Base-by-base conservation (phyloP, 2,797 vertebrate genomes). In the Melanotaenia parkinsoni region DNA sequence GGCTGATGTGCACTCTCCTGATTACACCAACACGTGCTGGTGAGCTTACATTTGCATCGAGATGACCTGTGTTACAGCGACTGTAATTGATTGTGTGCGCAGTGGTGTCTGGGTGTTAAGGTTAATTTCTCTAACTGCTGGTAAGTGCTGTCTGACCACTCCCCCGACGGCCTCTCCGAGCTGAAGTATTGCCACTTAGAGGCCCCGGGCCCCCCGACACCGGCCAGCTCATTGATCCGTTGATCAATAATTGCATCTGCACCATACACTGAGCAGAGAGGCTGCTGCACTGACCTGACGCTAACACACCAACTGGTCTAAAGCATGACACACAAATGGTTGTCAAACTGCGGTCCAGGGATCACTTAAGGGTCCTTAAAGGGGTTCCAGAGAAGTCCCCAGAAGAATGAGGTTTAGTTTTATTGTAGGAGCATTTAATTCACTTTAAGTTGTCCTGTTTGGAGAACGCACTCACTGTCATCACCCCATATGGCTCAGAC, bases 41-140 rank as follows among this genome's bases (percentile, higher is more conserved):
- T 73, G 63, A 77, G 80, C 74, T 72, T 62, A 69, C 67, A 70
- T 81, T 86, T 79, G 81, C 76, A 67, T 63, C 33, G 2, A 30
- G 68, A 70, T 81, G 89, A 88, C 85, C 88, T 81, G 85, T 83
- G 86, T 85, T 88, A 79, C 86, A 76, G 72, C 62, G 11, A 72
- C 72, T 77, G 76, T 92, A 91, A 93, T 91, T 93, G 91, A 91
- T 92, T 91, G 87, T 89, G 86, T 89, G 81, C 85, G 90, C 60
- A 83, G 83, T 58, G 81, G 88, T 89, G 90, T 92, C 83, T 92
- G 28, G 30, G 86, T 85, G 76, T 92, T 94, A 93, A 93, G 93
- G 92, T 94, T 93, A 89, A 89, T 93, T 95, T 94, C 93, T 93
- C 88, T 94, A 94, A 94, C 88, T 94, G 93, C 90, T 94, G 90